Conservation (phyloP, 2,888 invertebrate species). For the Diloba caeruleocephala region DNA sequence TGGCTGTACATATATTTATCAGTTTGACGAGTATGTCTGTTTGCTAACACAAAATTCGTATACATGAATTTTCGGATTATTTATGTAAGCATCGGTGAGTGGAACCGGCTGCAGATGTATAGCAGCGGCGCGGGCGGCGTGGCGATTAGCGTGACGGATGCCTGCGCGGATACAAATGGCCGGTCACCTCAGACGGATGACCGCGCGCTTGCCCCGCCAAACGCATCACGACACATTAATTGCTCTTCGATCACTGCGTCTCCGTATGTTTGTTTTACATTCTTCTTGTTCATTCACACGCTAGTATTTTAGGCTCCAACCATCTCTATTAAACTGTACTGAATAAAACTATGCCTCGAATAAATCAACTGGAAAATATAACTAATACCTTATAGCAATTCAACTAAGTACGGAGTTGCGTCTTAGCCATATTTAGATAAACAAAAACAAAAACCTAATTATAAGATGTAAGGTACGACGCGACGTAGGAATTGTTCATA, state of each 20-base stretch:
- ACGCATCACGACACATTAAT: slow-evolving; percentile 77
- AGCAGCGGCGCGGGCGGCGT: no score
- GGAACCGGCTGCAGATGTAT: slow-evolving; percentile 73
- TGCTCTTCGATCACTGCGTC: slow-evolving; percentile 70
- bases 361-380: no score
- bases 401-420: no score
- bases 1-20: background rate
- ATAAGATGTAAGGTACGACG: slow-evolving; percentile 22
- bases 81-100: slow-evolving; percentile 29
- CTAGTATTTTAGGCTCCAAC: slow-evolving; percentile 20
- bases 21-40: slow-evolving; percentile 3
- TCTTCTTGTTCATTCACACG: slow-evolving; percentile 10
- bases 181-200: slow-evolving; percentile 79
- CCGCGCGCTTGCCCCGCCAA: slow-evolving; percentile 58
- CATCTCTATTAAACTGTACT: background rate
- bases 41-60: background rate
- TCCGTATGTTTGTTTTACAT: slow-evolving; percentile 63
- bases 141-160: slow-evolving; percentile 84
- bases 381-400: no score
- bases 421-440: background rate
- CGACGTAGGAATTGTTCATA: slow-evolving; percentile 35
- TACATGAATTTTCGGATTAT: slow-evolving; percentile 15
- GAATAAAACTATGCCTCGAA: no score
- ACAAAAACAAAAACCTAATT: slow-evolving; percentile 20
- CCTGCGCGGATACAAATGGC: slow-evolving; percentile 78